phyloP scores from a whole-genome alignment of 2,113 vertebrate species.

The Protobothrops flavoviridis region DNA sequence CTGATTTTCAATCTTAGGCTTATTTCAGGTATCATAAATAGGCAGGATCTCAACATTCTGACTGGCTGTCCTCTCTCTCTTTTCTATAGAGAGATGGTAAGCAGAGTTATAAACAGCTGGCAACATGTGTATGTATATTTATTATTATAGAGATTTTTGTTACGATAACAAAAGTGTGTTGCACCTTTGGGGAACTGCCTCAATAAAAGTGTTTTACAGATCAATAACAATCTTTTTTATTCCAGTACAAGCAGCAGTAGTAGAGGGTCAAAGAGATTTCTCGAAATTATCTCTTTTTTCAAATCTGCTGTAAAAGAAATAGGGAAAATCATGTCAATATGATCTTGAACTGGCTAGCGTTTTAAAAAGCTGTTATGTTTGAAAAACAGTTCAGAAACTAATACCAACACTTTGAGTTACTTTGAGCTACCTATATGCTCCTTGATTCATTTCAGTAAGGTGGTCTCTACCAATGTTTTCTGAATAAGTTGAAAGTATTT shows the following conservation, averaged over 20 bases:
- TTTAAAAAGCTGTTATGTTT: neutral
- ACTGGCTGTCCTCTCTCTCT: neutral
- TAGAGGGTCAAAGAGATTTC: neutral
- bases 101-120: neutral
- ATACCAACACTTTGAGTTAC: neutral
- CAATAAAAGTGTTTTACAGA: neutral
- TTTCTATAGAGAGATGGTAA: neutral
- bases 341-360: neutral
- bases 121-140: neutral
- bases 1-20: no score
- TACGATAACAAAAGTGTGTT: neutral
- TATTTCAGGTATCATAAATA: neutral
- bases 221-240: neutral
- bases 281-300: neutral
- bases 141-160: neutral
- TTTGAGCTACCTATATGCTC: neutral
- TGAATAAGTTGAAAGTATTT: neutral
- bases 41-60: neutral
- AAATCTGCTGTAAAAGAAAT: neutral
- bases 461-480: neutral
- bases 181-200: neutral
- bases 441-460: neutral
- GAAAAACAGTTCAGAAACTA: neutral
- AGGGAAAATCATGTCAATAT: neutral
- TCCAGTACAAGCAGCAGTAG: neutral